phyloP scores from a whole-genome alignment of 2,797 vertebrate species.

The Cossypha polioptera region DNA sequence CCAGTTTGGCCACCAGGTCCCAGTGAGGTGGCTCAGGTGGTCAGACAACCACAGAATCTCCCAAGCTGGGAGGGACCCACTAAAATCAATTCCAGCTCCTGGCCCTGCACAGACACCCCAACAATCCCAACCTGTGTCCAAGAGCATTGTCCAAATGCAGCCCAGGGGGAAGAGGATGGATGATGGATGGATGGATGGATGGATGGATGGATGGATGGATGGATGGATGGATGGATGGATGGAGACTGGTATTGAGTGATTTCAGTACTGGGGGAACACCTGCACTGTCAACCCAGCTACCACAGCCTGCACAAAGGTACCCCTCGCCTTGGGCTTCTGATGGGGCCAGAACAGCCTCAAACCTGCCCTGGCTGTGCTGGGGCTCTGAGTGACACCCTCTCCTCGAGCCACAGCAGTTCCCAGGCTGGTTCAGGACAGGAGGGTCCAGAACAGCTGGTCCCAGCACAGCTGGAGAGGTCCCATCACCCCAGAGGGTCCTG shows the following conservation, averaged over 20 bases:
- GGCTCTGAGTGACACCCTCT: neutral
- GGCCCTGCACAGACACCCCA: neutral
- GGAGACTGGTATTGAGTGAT: neutral
- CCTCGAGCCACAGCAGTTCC: neutral
- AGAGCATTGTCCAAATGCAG: neutral
- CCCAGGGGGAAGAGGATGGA: neutral
- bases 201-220: neutral
- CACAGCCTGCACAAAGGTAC: neutral
- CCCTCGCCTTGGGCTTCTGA: neutral
- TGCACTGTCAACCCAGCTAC: neutral
- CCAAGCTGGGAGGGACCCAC: neutral
- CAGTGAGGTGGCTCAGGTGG: neutral
- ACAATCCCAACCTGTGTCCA: neutral
- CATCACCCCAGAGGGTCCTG: neutral
- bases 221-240: neutral
- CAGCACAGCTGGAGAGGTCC: neutral
- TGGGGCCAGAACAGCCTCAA: neutral
- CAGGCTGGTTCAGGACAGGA: neutral
- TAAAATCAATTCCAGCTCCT: neutral
- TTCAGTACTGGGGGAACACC: neutral
- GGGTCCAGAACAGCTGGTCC: neutral
- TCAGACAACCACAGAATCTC: neutral
- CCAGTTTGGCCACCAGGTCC: neutral
- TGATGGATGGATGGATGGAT: neutral
- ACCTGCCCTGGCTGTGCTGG: fast-evolving